These are phyloP conservation scores for Enteromius afrohamiltoni DNA, from an alignment of 2,797 vertebrate genomes.

Conservation along the genomic window DNA sequence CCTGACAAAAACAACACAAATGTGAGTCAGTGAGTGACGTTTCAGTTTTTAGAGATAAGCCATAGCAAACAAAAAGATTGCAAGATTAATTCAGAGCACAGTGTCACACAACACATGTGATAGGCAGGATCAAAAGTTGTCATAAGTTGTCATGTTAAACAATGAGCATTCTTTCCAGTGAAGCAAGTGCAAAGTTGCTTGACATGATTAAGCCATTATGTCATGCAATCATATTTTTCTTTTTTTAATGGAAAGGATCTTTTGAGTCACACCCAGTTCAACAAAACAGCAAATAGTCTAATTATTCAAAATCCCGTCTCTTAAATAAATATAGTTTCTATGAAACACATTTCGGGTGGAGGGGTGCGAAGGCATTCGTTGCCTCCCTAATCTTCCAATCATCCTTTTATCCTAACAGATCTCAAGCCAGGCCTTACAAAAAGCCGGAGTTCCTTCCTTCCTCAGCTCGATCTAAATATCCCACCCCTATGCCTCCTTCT, in stretches of 20 bases:
- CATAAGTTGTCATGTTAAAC: neutral
- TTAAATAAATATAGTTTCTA: neutral
- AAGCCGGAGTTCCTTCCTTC: too few relatives aligned
- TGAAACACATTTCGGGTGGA: too few relatives aligned
- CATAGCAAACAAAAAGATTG: neutral
- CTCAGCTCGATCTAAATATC: too few relatives aligned
- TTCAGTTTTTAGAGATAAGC: neutral
- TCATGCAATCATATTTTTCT: neutral
- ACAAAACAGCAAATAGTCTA: neutral
- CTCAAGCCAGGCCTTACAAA: too few relatives aligned
- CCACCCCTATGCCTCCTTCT: too few relatives aligned
- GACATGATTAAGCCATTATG: neutral
- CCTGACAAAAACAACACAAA: constrained; percentile 69
- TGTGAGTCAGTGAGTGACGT: neutral
- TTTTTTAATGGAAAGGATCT: neutral
- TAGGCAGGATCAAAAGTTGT: neutral
- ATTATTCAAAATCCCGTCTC: neutral
- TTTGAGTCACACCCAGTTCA: neutral
- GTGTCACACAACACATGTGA: neutral
- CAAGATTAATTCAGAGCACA: neutral
- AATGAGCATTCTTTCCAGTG: neutral
- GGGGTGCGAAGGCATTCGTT: too few relatives aligned
- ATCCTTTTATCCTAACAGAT: too few relatives aligned
- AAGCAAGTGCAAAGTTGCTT: neutral
- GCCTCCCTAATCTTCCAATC: too few relatives aligned